Base-by-base conservation (phyloP, 1,140 invertebrate species). In the Panagrolaimus sp. region DNA sequence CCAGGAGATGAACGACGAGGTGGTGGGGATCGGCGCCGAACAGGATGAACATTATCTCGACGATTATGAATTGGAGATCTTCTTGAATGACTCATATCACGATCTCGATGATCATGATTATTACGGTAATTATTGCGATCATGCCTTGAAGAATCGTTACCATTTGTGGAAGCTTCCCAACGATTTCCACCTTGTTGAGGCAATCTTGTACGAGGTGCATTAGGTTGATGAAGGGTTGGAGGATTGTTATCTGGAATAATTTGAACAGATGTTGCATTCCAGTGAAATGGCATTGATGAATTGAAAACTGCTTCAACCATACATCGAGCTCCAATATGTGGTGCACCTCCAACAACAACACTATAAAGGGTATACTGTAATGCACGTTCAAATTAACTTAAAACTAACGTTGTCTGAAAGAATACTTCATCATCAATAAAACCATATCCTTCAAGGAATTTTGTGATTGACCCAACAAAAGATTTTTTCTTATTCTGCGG, bases 381-480 rank as follows among this genome's bases (percentile, higher is more conserved):
- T 44, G 26, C 65, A 38, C 67, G 4, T 71, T 46, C 24, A 62
- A 46, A 28, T 9, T 26, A 32, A 48, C 48, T 1, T 63, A 32
- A 32, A 44, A 47, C 45, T 75, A 84, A 90, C 89, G 88, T 91
- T 52, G 90, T 90, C 87, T 94, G 92, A 85, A 96, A 97, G 81
- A 96, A 95, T 2, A 97, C 91, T 86, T 96, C 93, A 82, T 96
- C 93, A 85, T 97, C 93, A 24, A 97, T 91, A 86, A 96, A 96
- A 28, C 94, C 93, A 86, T 95, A 96, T 83, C 93, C 93, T 74
- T 95, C 93, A 83, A 93, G 91, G 43, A 94, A 88, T 86, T 96
- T 95, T 1, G 93, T 96, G 15, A 96, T 90, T 6, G 89, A 91
- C 24, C 94, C 93, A 38, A 93, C 94, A 83, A 95, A 95, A 38